These are phyloP conservation scores for Tribolium castaneum DNA, from an alignment of 1,140 invertebrate species.

Conservation along the genomic window DNA sequence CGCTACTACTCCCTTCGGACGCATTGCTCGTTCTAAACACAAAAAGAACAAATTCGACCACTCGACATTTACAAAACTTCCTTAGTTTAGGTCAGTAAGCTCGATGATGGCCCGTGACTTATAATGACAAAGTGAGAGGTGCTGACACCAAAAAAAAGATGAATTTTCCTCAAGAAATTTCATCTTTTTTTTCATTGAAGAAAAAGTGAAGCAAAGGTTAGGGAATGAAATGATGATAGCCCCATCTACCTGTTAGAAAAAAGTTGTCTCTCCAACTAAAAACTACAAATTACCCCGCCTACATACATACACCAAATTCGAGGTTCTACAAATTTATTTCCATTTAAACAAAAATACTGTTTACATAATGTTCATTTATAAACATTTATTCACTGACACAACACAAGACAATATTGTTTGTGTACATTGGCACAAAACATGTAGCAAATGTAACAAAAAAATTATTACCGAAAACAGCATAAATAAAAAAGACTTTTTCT, in stretches of 20 bases:
- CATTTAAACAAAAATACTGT: too few relatives aligned
- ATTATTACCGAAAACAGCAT: too few relatives aligned
- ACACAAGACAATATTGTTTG: too few relatives aligned
- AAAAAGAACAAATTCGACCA: slow-evolving; percentile 27
- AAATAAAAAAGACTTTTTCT: too few relatives aligned
- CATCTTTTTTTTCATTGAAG: neutral
- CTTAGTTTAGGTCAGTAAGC: neutral
- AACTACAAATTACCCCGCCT: neutral
- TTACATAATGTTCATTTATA: neutral
- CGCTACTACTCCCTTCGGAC: slow-evolving; percentile 22
- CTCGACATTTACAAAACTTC: neutral
- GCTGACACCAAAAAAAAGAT: neutral
- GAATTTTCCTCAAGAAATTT: neutral
- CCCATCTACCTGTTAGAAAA: neutral
- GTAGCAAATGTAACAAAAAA: too few relatives aligned
- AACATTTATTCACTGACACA: neutral
- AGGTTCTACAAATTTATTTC: too few relatives aligned
- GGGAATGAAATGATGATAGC: neutral
- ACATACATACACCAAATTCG: too few relatives aligned
- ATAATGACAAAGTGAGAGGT: neutral
- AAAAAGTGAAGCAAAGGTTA: neutral
- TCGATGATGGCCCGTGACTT: neutral
- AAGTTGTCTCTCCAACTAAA: neutral
- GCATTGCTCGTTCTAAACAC: slow-evolving; percentile 32
- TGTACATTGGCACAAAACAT: too few relatives aligned